These are phyloP conservation scores for Argentina silus DNA, from an alignment of 2,797 vertebrate species.

Conservation along the genomic window DNA sequence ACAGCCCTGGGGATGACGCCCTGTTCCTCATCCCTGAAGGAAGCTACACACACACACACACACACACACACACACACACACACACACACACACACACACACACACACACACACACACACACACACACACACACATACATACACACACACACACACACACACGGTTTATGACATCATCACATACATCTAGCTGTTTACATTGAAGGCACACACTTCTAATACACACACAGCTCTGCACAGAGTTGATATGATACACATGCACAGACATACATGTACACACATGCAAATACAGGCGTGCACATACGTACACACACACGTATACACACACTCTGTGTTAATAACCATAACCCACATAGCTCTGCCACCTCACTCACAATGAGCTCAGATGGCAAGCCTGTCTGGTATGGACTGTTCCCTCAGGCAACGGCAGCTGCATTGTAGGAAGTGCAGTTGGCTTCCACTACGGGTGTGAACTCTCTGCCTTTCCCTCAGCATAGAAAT, in stretches of 20 bases:
- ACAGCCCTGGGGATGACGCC: conserved; percentile 94
- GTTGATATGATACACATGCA: too few relatives aligned
- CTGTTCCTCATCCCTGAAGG: conserved; percentile 93
- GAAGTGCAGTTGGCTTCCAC: conserved; percentile 57
- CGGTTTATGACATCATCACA: not conserved
- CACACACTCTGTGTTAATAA: conserved; percentile 10
- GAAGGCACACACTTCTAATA: conserved; percentile 22
- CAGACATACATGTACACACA: not conserved
- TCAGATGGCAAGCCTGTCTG: conserved; percentile 47
- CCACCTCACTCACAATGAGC: conserved; percentile 18
- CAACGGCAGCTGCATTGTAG: conserved; percentile 53
- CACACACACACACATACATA: conserved; percentile 36
- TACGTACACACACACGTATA: not conserved
- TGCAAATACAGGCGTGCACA: not conserved
- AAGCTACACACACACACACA: conserved; percentile 78
- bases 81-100: conserved; percentile 21
- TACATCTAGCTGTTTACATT: conserved; percentile 27
- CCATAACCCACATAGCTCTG: conserved; percentile 8
- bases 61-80: conserved; percentile 31
- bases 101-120: conserved; percentile 49
- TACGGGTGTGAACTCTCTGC: conserved; percentile 40
- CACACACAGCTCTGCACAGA: too few relatives aligned
- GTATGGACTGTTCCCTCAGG: conserved; percentile 38
- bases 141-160: conserved; percentile 45
- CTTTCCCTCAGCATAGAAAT: conserved; percentile 16